phyloP scores from a whole-genome alignment of 2,113 vertebrate genomes.

The Bubo blakistoni region DNA sequence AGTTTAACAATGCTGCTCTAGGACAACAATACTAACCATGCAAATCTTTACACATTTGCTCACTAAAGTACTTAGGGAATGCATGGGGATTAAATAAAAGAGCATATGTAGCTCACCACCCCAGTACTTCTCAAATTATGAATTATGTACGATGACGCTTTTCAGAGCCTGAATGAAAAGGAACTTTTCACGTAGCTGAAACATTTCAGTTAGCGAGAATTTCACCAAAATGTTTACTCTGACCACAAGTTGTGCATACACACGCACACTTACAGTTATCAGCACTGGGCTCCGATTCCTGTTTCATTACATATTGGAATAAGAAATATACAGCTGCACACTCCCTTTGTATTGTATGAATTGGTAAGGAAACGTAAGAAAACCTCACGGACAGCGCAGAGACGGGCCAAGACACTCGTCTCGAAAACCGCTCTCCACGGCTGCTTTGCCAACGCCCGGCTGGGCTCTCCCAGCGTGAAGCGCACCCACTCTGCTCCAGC shows the following conservation, averaged over 20 bases:
- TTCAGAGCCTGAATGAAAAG: background rate
- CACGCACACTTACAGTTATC: accelerated
- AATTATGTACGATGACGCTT: accelerated
- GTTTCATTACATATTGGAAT: accelerated
- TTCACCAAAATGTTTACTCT: background rate
- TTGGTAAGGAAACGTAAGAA: accelerated
- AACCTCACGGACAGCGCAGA: accelerated
- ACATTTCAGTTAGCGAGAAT: background rate
- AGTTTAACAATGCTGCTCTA: background rate
- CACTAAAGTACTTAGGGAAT: accelerated
- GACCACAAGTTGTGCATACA: background rate
- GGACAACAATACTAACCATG: background rate
- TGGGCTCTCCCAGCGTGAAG: accelerated
- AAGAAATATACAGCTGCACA: accelerated
- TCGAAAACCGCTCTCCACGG: accelerated
- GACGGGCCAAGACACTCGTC: background rate
- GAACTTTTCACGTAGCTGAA: background rate
- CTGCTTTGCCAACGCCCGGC: accelerated
- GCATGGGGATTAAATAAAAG: background rate
- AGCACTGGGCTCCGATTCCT: background rate
- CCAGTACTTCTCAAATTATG: background rate
- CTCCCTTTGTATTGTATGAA: accelerated
- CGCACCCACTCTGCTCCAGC: background rate
- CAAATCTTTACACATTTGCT: background rate
- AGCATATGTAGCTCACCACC: background rate